A percentile compares a stretch with the other conserved stretches of the same genome.
phyloP scores from a whole-genome alignment of 2,888 invertebrate genomes.

The Calephelis perditalis region DNA sequence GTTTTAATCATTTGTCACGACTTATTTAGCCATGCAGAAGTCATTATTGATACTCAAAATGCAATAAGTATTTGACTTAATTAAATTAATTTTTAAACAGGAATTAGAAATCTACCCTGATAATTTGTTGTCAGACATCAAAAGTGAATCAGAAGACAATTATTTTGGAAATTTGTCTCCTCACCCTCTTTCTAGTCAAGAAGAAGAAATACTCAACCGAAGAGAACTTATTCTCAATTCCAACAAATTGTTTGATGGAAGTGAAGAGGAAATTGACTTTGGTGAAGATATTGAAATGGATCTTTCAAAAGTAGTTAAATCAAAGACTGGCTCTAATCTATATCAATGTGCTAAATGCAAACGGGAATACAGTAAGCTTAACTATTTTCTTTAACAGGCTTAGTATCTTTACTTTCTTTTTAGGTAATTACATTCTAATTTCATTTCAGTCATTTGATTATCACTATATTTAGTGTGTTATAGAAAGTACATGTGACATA shows the following conservation, averaged over 20 bases:
- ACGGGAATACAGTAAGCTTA: conserved; percentile 31
- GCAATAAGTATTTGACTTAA: background rate
- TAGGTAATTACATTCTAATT: too few relatives aligned
- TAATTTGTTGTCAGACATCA: background rate
- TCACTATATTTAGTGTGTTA: too few relatives aligned
- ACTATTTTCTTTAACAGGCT: background rate
- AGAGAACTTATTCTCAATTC: background rate
- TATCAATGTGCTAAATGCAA: conserved; percentile 30
- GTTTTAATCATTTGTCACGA: too few relatives aligned
- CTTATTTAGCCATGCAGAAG: too few relatives aligned
- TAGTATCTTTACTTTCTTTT: too few relatives aligned
- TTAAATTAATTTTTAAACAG: background rate
- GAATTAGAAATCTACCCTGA: background rate
- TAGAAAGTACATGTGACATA: too few relatives aligned
- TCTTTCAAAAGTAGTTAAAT: background rate
- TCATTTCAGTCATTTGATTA: too few relatives aligned
- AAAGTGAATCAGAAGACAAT: conserved; percentile 6
- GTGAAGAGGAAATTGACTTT: background rate
- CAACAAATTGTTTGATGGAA: background rate
- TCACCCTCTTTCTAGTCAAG: background rate
- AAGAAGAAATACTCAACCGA: background rate
- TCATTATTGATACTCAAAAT: too few relatives aligned
- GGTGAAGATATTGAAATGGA: background rate
- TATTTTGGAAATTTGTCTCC: background rate
- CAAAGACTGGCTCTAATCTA: conserved; percentile 5